Conservation (phyloP, 2,888 invertebrate genomes). For the Caenorhabditis afra region DNA sequence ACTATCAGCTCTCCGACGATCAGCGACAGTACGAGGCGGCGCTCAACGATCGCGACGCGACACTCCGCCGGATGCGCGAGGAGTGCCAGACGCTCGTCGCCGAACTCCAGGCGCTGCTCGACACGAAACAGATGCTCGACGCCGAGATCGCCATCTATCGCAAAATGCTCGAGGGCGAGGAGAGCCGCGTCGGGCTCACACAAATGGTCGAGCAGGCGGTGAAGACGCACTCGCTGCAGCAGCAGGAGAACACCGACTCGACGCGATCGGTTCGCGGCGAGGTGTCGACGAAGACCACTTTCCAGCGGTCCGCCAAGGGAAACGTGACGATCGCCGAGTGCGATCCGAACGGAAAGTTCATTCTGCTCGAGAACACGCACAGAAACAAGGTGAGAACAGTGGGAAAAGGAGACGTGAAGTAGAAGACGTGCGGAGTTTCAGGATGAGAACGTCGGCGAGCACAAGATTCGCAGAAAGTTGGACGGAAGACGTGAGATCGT, state of each 20-base stretch:
- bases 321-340: slow-evolving; percentile 82
- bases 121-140: slow-evolving; percentile 83
- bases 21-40: slow-evolving; percentile 81
- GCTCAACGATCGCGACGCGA: slow-evolving; percentile 80
- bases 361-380: slow-evolving; percentile 83
- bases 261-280: slow-evolving; percentile 80
- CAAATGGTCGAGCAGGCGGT: slow-evolving; percentile 81
- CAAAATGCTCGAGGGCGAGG: slow-evolving; percentile 83
- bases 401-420: background rate
- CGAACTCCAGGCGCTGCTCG: slow-evolving; percentile 81
- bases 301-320: slow-evolving; percentile 83
- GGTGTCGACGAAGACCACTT: slow-evolving; percentile 83
- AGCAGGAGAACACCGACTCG: slow-evolving; percentile 80
- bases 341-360: slow-evolving; percentile 83
- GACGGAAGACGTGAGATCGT: slow-evolving; percentile 72
- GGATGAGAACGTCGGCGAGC: slow-evolving; percentile 74
- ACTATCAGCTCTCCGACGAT: slow-evolving; percentile 82
- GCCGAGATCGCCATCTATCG: slow-evolving; percentile 84
- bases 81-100: slow-evolving; percentile 81
- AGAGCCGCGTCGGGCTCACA: slow-evolving; percentile 80
- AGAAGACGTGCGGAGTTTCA: slow-evolving; percentile 9
- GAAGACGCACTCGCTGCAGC: slow-evolving; percentile 81
- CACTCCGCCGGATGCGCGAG: slow-evolving; percentile 81
- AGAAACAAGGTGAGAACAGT: slow-evolving; percentile 70
- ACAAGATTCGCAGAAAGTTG: slow-evolving; percentile 72